Conservation (phyloP, 2,113 vertebrate genomes). For the Apus apus region DNA sequence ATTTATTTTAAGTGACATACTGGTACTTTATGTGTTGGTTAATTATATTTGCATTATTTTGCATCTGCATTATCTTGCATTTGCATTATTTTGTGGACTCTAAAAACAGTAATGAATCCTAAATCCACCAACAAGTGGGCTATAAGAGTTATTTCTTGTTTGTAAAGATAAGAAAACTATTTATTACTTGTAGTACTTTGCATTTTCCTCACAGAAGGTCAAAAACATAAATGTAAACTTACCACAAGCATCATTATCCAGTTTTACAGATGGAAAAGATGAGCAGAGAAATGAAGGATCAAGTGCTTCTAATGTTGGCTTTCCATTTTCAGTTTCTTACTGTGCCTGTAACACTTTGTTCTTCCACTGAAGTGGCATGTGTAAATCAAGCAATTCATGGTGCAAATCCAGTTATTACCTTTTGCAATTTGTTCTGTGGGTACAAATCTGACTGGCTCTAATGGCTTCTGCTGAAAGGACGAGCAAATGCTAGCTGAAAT, state of each 20-base stretch:
- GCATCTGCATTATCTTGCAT: not conserved
- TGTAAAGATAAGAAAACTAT: not conserved
- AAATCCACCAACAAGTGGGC: not conserved
- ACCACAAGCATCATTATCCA: not conserved
- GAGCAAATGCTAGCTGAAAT: not conserved
- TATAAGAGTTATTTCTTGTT: not conserved
- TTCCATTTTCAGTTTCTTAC: not conserved
- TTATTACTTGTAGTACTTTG: not conserved
- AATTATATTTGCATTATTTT: not conserved
- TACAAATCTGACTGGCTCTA: not conserved
- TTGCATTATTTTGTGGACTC: not conserved
- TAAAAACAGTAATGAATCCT: rapidly evolving
- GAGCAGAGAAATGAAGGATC: not conserved
- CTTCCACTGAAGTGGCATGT: not conserved
- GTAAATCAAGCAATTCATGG: not conserved
- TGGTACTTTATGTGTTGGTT: not conserved
- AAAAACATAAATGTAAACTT: not conserved
- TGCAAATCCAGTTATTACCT: not conserved
- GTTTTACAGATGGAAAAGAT: not conserved
- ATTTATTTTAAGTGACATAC: not conserved
- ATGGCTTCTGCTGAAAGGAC: not conserved
- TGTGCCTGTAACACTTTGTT: not conserved
- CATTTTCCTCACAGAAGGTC: not conserved
- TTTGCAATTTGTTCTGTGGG: not conserved
- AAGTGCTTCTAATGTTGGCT: not conserved